phyloP scores from a whole-genome alignment of 2,797 vertebrate species.

The Peromyscus attwateri region DNA sequence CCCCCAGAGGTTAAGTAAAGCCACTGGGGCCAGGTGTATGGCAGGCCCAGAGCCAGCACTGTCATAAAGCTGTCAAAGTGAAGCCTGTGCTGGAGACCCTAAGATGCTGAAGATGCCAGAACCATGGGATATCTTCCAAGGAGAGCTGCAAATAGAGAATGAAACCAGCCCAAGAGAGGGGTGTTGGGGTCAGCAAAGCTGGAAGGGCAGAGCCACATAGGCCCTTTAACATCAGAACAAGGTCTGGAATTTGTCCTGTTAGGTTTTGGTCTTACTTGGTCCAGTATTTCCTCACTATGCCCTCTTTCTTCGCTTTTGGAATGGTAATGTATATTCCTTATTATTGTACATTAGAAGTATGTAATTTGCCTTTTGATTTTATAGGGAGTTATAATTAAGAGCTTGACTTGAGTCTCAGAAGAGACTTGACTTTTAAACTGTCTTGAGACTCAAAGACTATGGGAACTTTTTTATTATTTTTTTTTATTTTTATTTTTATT shows the following conservation, averaged over 20 bases:
- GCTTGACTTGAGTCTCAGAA: neutral
- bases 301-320: neutral
- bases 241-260: neutral
- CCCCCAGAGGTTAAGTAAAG: neutral
- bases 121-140: neutral
- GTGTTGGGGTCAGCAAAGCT: neutral
- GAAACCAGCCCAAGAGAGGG: neutral
- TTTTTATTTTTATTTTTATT: no score
- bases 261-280: neutral
- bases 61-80: neutral
- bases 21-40: neutral
- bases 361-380: neutral
- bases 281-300: neutral
- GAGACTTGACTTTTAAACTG: neutral
- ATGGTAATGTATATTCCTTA: neutral
- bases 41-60: neutral
- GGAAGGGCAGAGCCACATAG: neutral
- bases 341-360: neutral
- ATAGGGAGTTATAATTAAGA: neutral
- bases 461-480: neutral
- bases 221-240: neutral
- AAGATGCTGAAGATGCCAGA: neutral
- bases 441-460: neutral
- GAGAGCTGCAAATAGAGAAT: neutral
- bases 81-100: neutral